These are phyloP conservation scores for Machimus rusticus DNA, from an alignment of 2,888 invertebrate genomes.

Conservation along the genomic window DNA sequence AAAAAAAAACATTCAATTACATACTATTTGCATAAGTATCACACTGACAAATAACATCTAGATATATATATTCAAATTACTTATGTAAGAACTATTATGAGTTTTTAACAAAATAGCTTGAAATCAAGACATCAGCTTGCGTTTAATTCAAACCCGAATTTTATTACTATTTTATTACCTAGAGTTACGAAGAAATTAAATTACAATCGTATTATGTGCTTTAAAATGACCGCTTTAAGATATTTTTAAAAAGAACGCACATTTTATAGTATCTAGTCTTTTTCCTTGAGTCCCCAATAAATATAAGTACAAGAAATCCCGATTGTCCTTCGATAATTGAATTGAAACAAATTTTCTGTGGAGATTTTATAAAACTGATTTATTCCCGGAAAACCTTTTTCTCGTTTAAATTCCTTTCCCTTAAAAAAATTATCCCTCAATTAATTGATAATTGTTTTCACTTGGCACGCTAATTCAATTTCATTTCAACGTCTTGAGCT, in stretches of 20 bases:
- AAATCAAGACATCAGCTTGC: no score
- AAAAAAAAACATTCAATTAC: no score
- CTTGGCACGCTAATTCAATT: background rate
- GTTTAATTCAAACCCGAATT: no score
- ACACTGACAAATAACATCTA: no score
- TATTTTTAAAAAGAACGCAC: background rate
- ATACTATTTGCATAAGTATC: no score
- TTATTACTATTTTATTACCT: background rate
- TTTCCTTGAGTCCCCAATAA: background rate
- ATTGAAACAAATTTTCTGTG: background rate
- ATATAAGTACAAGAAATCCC: background rate
- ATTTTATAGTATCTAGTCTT: background rate
- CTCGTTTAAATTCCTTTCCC: background rate
- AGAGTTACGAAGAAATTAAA: background rate
- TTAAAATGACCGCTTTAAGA: background rate
- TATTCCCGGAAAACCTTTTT: background rate
- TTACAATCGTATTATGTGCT: background rate
- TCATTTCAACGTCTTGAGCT: background rate
- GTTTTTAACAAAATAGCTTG: no score
- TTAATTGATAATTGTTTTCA: background rate
- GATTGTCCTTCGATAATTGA: background rate
- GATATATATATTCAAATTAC: no score
- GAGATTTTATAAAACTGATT: background rate
- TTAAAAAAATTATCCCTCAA: background rate
- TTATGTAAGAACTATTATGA: no score